Percentiles rank a stretch among this genome's conserved stretches.
These are phyloP conservation scores for Marasmarcha lunaedactyla DNA, from an alignment of 2,888 invertebrate genomes.

Conservation along the genomic window DNA sequence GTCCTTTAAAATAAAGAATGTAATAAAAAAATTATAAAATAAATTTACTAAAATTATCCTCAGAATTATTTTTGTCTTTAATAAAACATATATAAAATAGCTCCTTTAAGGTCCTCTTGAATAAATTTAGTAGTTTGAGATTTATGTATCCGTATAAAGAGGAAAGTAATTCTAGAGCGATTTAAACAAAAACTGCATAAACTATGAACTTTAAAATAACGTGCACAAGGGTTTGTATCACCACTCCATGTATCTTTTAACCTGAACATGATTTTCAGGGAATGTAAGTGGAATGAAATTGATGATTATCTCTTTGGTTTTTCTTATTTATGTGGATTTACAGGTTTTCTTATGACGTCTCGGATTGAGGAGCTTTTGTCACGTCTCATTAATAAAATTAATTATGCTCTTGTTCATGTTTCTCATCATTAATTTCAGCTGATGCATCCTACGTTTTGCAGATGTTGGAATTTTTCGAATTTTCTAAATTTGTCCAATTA, in stretches of 20 bases:
- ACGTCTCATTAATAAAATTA: slow-evolving; percentile 44
- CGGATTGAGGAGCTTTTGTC: slow-evolving; percentile 62
- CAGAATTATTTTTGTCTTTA: slow-evolving; percentile 26
- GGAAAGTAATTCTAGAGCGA: slow-evolving; percentile 29
- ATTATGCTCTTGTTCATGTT: slow-evolving; percentile 32
- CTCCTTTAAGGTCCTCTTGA: too few species aligned
- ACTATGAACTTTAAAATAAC: slow-evolving; percentile 52
- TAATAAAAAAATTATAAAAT: slow-evolving; percentile 42
- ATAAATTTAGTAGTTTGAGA: too few species aligned
- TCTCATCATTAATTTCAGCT: slow-evolving; percentile 56
- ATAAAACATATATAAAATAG: too few species aligned
- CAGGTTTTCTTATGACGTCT: slow-evolving; percentile 53
- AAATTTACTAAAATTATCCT: slow-evolving; percentile 34
- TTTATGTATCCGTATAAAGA: too few species aligned
- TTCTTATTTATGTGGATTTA: slow-evolving; percentile 43
- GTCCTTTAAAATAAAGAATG: slow-evolving; percentile 42
- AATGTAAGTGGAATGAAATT: slow-evolving; percentile 67
- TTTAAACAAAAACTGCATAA: slow-evolving; percentile 54
- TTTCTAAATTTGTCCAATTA: neutral
- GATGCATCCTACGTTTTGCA: slow-evolving; percentile 60
- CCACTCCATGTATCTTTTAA: slow-evolving; percentile 52
- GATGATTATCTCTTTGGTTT: slow-evolving; percentile 45
- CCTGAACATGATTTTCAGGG: slow-evolving; percentile 53
- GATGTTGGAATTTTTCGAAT: slow-evolving; percentile 50
- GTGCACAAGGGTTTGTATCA: slow-evolving; percentile 51